Conservation (phyloP, 2,888 invertebrate species). For the Megaustenia siamemsis region DNA sequence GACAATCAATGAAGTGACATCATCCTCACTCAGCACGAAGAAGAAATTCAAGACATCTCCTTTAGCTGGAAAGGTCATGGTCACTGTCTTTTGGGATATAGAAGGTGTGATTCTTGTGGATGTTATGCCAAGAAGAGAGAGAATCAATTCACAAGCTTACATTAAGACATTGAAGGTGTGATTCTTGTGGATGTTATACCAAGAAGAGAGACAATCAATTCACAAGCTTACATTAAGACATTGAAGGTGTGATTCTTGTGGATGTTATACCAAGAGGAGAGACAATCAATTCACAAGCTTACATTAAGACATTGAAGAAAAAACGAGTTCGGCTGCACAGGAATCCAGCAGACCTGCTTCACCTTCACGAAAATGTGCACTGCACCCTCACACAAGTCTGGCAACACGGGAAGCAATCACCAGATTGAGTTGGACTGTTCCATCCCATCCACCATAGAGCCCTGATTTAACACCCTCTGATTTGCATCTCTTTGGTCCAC, state of each 20-base stretch:
- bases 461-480: neutral
- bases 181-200: too few relatives aligned
- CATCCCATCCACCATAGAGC: neutral
- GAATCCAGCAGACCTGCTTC: neutral
- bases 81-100: too few relatives aligned
- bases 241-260: too few relatives aligned
- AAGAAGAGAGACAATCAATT: too few relatives aligned
- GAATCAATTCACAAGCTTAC: too few relatives aligned
- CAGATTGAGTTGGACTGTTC: neutral
- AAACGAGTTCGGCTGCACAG: neutral
- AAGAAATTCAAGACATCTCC: constrained; percentile 6
- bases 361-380: neutral
- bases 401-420: neutral
- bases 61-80: too few relatives aligned
- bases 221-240: too few relatives aligned
- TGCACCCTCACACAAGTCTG: neutral
- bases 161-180: too few relatives aligned
- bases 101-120: too few relatives aligned
- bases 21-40: neutral
- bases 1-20: neutral
- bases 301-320: constrained; percentile 8
- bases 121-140: too few relatives aligned
- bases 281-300: neutral
- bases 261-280: too few relatives aligned
- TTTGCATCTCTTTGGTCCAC: neutral